These are phyloP conservation scores for Poeciliopsis occidentalis DNA, from an alignment of 2,113 vertebrate species.

Conservation along the genomic window DNA sequence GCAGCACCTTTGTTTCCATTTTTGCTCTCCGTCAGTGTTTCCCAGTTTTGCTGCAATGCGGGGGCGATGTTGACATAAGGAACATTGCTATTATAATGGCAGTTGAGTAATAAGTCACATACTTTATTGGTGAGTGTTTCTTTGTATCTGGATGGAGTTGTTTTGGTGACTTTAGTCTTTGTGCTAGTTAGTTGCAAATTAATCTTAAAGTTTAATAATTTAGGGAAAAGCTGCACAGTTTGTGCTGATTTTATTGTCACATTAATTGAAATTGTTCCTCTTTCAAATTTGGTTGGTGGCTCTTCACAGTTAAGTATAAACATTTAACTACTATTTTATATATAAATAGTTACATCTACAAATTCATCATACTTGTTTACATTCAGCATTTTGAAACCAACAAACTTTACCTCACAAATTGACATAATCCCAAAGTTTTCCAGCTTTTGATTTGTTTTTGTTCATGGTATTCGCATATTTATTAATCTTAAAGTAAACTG, in stretches of 20 bases:
- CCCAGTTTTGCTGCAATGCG: not conserved
- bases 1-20: not conserved
- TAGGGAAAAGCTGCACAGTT: not conserved
- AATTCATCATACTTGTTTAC: no score
- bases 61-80: conserved; percentile 7
- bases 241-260: not conserved
- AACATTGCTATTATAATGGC: conserved; percentile 25
- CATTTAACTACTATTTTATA: not conserved
- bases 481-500: not conserved
- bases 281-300: not conserved
- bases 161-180: not conserved
- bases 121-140: conserved; percentile 32
- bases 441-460: no score
- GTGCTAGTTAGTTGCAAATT: not conserved
- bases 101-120: conserved; percentile 29
- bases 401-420: no score
- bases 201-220: not conserved
- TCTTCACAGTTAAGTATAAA: not conserved
- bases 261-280: not conserved
- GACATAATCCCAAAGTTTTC: no score
- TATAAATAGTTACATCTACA: no score
- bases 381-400: no score
- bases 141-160: not conserved
- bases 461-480: not conserved
- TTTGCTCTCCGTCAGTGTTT: conserved; percentile 1